Conservation (phyloP, 2,113 vertebrate species). For the Mustelus asterias region DNA sequence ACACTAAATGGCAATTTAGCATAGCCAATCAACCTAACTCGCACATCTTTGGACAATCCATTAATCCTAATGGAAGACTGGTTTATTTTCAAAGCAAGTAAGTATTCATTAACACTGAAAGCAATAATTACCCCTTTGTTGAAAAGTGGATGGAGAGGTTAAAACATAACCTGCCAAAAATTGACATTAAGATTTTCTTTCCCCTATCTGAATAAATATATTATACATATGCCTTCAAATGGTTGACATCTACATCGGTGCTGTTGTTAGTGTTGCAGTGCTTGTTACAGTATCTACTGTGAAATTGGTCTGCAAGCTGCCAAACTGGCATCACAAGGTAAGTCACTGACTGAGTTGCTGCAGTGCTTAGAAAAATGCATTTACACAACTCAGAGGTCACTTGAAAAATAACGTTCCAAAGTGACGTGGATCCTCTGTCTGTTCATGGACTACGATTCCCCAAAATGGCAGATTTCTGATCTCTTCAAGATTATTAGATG, state of each 20-base stretch:
- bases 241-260: not conserved
- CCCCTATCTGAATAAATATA: not conserved
- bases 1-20: too few relatives aligned
- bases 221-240: not conserved
- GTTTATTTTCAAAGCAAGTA: not conserved
- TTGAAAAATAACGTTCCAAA: not conserved
- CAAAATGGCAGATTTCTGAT: not conserved
- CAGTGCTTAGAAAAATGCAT: not conserved
- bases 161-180: not conserved
- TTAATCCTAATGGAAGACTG: not conserved
- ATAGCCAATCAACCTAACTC: too few relatives aligned
- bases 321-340: not conserved
- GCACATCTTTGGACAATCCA: not conserved
- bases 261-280: not conserved
- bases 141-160: not conserved
- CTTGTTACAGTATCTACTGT: not conserved
- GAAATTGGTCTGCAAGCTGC: not conserved
- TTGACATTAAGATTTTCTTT: not conserved
- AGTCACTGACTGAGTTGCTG: not conserved
- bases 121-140: slow-evolving; percentile 12
- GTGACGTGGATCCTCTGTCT: not conserved
- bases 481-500: not conserved
- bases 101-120: not conserved
- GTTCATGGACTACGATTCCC: not conserved
- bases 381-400: not conserved